Base-by-base conservation (phyloP, 2,888 invertebrate species). In the Timema podura region DNA sequence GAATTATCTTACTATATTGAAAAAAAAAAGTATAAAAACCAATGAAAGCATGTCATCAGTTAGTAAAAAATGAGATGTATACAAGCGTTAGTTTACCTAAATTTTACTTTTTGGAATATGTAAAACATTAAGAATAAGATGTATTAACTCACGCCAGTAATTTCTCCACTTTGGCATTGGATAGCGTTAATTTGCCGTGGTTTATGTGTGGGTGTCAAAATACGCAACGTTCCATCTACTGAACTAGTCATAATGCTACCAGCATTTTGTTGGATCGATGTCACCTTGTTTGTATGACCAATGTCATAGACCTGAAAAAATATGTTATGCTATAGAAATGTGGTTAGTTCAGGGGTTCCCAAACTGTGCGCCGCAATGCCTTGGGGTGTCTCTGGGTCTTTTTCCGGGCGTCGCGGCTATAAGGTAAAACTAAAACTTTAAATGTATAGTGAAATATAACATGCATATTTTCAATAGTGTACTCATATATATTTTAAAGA, bases 221-320 rank as follows among this genome's bases (percentile, higher is more conserved):
- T 76, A 74, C 77, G 76, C 9, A 81, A 78, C 48, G 79, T 79
- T 64, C 78, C 77, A 68, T 82, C 81, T 16, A 76, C 75, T 0
- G 81, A 81, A 72, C 79, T 77, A 5, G 81, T 80, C 44, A 81
- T 79, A 59, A 81, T 74, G 71, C 79, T 79, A 9, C 81, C 81
- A 48, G 76, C 71, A 46, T 77, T 72, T 48, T 76, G 74, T 64
- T 78, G 76, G 70, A 82, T 76, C 44, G 79, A 78, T 5, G 79
- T 81, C 68, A 81, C 78, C 66, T 76, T 77, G 70, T 78, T 78
- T 11, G 73, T 77, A 68, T 81, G 80, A 1, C 73, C 73, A 49
- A 73, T 64, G 51, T 71, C 66, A 59, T 69, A 73, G 11, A 64
- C 47, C 72, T 72, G 69, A 5, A 69, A 67, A 30, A 30, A 30